Base-by-base conservation (phyloP, 2,797 vertebrate genomes). In the Lindbergichthys nudifrons region DNA sequence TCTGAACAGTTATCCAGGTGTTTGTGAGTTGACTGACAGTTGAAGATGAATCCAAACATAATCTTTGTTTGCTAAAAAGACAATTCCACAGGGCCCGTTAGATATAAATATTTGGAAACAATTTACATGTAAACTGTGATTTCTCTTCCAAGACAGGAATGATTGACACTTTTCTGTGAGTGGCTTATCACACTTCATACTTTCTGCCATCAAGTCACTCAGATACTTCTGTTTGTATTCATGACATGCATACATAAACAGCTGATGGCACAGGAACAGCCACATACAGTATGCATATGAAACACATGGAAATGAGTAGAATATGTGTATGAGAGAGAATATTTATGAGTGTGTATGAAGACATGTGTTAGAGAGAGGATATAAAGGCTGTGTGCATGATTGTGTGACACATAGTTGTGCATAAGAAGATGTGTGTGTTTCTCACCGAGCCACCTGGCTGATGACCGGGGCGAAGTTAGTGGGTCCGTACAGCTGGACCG, bases 391-490 rank as follows among this genome's bases (percentile, higher is more conserved):
- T 57, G 23, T 21, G n/a, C 9, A 5, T 50, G 42, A 59, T 14
- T 42, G 32, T 39, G 10, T 48, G 36, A 54, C 54, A 15, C 16
- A 56, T 50, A 47, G 26, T 32, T 10, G 16, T 65, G 21, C 48
- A 54, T 26, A 5, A 26, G 26, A 26, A 26, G 26, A 26, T 26
- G 4, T 18, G 19, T n/a, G 12, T 26, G 1, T 70, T 10, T 57
- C 95, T 93, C 90, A 98, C 97, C 96, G 93, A 79, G 97, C 97
- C 87, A 97, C 96, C 84, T 96, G 96, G 88, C 95, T 96, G 89
- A 98, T 97, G 87, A 98, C 95, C 0, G 97, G 95, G 50, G 96
- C 95, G 0, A 98, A 98, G 92, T 97, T 97, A 81, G 97, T 98
- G 12, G 97, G 97, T 15, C 97, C 97, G 0, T 97, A 98, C 39